Percentiles rank a stretch among this genome's conserved stretches.
Evolutionary conservation across 92 coral and sea anemone species (phyloP).

Genomic region (Porites cylindrica): DNA sequence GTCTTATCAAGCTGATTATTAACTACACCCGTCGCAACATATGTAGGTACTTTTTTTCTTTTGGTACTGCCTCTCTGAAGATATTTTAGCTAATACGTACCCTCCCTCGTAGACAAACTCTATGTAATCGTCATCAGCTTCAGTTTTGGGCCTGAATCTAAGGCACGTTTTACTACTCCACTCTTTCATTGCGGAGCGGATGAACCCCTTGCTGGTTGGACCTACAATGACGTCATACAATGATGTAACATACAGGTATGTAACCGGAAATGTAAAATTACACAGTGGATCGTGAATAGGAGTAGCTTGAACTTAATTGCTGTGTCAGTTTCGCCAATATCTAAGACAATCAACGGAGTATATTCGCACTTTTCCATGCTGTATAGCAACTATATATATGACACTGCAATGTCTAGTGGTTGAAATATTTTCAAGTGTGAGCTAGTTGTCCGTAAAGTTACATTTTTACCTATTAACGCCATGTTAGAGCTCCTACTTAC

Average conservation of each 20-base stretch:
- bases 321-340: too few species aligned
- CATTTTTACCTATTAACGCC: too few species aligned
- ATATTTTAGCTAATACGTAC: slow-evolving; percentile 50
- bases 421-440: too few species aligned
- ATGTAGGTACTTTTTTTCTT: background rate
- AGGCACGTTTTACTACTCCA: slow-evolving; percentile 87
- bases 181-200: slow-evolving; percentile 75
- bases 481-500: too few species aligned
- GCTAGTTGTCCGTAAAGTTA: too few species aligned
- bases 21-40: background rate
- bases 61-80: too few species aligned
- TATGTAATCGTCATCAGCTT: slow-evolving; percentile 70
- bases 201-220: slow-evolving; percentile 45
- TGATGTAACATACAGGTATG: background rate
- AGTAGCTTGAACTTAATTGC: too few species aligned
- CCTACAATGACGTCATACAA: slow-evolving; percentile 50
- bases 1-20: background rate
- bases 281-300: background rate
- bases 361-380: too few species aligned
- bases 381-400: too few species aligned
- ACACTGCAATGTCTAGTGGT: too few species aligned
- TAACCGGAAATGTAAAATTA: background rate
- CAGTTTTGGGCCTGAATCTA: slow-evolving; percentile 53
- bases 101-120: slow-evolving; percentile 96
- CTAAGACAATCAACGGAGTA: too few species aligned